Base-by-base conservation (phyloP, 2,888 invertebrate species). In the Drosophila peninsularis region DNA sequence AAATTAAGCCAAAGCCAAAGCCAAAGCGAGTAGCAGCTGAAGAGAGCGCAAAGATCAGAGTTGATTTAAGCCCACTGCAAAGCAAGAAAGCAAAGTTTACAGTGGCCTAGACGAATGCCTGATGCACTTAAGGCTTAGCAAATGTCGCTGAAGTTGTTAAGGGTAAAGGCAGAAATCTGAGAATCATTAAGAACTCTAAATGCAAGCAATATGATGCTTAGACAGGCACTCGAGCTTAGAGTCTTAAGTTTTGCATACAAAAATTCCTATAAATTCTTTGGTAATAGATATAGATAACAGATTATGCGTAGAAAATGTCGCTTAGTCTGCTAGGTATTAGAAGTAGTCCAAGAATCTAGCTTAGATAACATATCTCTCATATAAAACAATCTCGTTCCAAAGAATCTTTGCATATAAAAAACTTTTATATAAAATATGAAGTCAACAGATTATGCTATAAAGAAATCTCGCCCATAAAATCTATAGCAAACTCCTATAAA, bases 1-100 rank as follows among this genome's bases (percentile, higher is more conserved):
- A 91, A 90, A 90, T 90, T 91, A 89, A 69, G 63, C 52, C 13
- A 66, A 67, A 73, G 55, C 49, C 55, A 63, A 62, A 80, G 71
- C 64, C 27, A 30, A 30, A 27, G 50, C 68, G 47, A 50, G 34
- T 42, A 56, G 63, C 71, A 37, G 37, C 49, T 32, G 37, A 49
- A 63, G 62, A 74, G 62, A 55, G 53, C 55, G 63, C 69, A 71
- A 64, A 71, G 64, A 68, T 73, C 62, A 69, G 67, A 70, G 74
- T 83, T 77, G 71, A 75, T 75, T 70, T 55, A 65, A 54, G 39
- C 56, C 71, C 21, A 62, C 61, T 21, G 45, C 39, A 60, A 53
- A 75, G 57, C 78, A 45, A 62, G 44, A 58, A 58, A 63, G 30
- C 49, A n/a, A 47, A 30, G 49, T 58, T 52, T 49, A 36, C 6